These are phyloP conservation scores for Clitarchus hookeri DNA, from an alignment of 2,888 invertebrate species.

Conservation along the genomic window DNA sequence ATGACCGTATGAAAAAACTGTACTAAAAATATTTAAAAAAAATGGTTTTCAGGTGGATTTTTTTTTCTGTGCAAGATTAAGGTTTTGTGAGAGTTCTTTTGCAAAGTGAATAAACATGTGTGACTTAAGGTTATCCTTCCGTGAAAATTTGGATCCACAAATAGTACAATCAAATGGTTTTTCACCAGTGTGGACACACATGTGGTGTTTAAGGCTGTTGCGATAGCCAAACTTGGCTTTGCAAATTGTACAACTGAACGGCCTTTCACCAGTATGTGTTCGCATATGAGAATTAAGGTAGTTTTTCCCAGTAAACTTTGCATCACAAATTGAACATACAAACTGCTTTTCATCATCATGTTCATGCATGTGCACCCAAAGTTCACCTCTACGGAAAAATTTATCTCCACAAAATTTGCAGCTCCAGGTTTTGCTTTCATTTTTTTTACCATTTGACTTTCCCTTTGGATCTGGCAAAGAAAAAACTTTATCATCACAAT, in stretches of 20 bases:
- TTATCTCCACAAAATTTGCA: neutral
- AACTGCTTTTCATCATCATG: neutral
- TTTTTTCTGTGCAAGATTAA: too few relatives aligned
- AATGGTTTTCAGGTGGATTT: too few relatives aligned
- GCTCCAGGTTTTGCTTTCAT: neutral
- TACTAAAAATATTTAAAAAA: too few relatives aligned
- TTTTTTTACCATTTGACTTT: neutral
- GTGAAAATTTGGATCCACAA: neutral
- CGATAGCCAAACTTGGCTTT: neutral
- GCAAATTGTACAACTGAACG: neutral
- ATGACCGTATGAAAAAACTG: too few relatives aligned
- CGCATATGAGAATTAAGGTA: neutral
- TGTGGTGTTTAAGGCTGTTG: neutral
- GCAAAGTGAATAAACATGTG: neutral
- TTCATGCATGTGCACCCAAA: neutral
- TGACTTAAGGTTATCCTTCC: neutral
- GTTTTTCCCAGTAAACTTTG: neutral
- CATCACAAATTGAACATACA: neutral
- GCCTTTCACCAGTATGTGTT: neutral
- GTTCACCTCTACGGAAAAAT: neutral
- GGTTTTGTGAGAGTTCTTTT: too few relatives aligned
- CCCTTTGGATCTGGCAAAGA: neutral
- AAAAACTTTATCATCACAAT: constrained; percentile 21
- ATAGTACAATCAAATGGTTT: neutral
- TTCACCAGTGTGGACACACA: neutral